phyloP scores from a whole-genome alignment of 2,113 vertebrate genomes.

The Spheniscus mendiculus region DNA sequence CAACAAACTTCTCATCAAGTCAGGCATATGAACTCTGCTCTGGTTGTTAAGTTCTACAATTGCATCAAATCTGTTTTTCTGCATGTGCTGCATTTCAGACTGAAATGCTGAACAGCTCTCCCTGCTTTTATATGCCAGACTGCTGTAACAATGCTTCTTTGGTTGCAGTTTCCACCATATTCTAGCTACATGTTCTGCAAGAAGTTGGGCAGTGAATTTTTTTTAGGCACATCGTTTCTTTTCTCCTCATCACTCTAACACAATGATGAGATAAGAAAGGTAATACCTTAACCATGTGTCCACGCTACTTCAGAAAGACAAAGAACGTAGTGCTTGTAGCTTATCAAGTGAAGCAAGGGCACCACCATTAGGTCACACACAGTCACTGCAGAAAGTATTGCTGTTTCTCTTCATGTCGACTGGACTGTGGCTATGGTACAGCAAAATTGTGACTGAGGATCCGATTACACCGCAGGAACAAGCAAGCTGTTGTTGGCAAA shows the following conservation, averaged over 20 bases:
- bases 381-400: not conserved
- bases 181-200: not conserved
- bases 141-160: not conserved
- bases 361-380: not conserved
- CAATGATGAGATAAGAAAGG: too few relatives aligned
- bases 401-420: not conserved
- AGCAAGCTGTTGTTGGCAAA: not conserved
- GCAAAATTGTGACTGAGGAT: not conserved
- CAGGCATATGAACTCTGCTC: not conserved
- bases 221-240: not conserved
- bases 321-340: not conserved
- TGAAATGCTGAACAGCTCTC: not conserved
- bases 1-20: not conserved
- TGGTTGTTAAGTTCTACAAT: not conserved
- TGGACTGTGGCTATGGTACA: not conserved
- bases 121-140: not conserved
- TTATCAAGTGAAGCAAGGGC: conserved; percentile 1
- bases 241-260: not conserved
- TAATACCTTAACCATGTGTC: not conserved
- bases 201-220: not conserved
- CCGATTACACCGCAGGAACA: not conserved
- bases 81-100: not conserved
- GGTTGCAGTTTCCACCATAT: not conserved
- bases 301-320: not conserved
- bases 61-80: not conserved